A percentile compares a stretch with the other conserved stretches of the same genome.
Evolutionary conservation across 2,888 invertebrate species (phyloP).

Genomic region (Eudemis profundana): DNA sequence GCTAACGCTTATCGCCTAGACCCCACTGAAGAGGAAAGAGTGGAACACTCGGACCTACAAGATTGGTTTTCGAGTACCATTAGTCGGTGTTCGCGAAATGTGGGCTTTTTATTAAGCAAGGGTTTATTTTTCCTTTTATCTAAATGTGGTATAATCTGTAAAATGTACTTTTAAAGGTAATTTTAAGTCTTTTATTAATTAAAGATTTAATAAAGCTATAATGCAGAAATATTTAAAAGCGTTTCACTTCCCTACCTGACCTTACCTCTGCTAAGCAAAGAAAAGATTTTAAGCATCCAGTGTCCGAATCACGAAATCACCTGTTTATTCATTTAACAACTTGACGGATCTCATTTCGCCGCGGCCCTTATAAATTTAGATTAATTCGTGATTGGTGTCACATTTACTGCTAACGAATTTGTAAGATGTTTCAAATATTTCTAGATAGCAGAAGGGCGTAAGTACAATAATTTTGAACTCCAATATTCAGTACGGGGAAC

Average conservation of each 20-base stretch:
- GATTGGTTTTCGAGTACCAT: slow-evolving; percentile 80
- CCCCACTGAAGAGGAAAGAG: slow-evolving; percentile 58
- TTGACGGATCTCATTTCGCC: slow-evolving; percentile 2
- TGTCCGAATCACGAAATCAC: background rate
- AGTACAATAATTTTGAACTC: background rate
- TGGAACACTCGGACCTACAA: slow-evolving; percentile 71
- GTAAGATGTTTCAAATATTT: slow-evolving; percentile 2
- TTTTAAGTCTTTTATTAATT: no score
- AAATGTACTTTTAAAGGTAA: no score
- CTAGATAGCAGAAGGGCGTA: background rate
- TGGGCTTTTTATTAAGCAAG: slow-evolving; percentile 72
- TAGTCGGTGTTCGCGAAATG: slow-evolving; percentile 70
- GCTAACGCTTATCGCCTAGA: slow-evolving; percentile 47
- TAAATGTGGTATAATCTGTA: background rate
- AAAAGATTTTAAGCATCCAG: background rate
- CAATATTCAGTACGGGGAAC: slow-evolving; percentile 10
- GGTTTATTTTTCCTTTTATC: slow-evolving; percentile 49
- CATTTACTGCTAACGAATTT: slow-evolving; percentile 30
- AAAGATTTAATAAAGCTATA: no score
- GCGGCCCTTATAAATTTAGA: slow-evolving; percentile 25
- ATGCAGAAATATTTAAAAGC: no score
- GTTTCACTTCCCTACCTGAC: no score
- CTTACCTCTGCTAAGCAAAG: no score
- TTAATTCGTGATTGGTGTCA: slow-evolving; percentile 37
- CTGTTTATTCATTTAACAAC: slow-evolving; percentile 22